Conservation (phyloP, 2,797 vertebrate genomes). For the Picus viridis region DNA sequence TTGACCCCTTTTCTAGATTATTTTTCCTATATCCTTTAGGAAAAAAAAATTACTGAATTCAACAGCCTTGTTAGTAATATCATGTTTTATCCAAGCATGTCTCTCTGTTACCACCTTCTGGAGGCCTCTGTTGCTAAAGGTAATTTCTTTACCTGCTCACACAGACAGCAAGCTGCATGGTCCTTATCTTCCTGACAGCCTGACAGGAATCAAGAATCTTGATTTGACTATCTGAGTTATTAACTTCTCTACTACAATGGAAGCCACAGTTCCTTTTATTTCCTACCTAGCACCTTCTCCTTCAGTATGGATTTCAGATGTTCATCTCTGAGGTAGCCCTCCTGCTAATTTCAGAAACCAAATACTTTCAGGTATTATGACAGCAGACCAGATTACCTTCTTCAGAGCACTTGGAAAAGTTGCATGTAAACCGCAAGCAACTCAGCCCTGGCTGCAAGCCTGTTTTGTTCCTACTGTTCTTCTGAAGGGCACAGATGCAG, state of each 20-base stretch:
- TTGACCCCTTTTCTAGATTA: neutral
- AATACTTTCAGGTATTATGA: neutral
- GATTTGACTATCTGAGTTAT: neutral
- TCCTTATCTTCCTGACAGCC: neutral
- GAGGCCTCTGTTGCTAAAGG: neutral
- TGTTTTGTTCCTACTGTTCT: rapidly evolving
- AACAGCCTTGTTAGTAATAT: neutral
- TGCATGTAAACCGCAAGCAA: neutral
- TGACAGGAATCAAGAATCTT: no score
- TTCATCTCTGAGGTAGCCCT: neutral
- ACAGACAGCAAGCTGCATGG: neutral
- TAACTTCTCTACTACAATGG: neutral
- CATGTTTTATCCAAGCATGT: neutral
- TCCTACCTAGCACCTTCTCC: neutral
- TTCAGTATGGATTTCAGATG: neutral
- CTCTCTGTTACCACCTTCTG: neutral
- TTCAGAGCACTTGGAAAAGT: neutral
- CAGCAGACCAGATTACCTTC: neutral
- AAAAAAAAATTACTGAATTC: neutral
- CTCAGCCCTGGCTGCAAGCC: neutral
- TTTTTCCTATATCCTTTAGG: neutral
- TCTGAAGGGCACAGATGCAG: neutral
- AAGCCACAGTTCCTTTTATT: neutral
- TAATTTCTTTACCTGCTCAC: neutral
- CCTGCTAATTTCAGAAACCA: neutral